Base-by-base conservation (phyloP, 2,797 vertebrate genomes). In the Xiphophorus birchmanni region DNA sequence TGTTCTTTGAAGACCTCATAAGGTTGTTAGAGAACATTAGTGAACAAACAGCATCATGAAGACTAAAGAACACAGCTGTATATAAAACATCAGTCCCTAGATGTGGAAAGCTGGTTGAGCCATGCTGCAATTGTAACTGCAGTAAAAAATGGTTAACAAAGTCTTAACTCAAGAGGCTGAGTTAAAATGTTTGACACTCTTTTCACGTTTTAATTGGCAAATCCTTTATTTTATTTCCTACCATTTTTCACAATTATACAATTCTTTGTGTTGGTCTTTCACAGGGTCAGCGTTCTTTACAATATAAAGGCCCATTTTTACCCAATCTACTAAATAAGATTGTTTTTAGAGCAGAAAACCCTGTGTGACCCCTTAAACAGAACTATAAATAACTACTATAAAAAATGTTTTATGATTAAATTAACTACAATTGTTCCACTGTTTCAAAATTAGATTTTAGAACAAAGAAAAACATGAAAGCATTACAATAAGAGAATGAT, bases 11-110 rank as follows among this genome's bases (percentile, higher is more conserved):
- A 67, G 63, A 26, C 17, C 63, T 37, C 63, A 67, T 18, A 37
- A 35, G 63, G 15, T 67, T 67, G 63, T 67, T 67, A 40, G 63
- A 40, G 63, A 67, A 40, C 63, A 67, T 67, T 67, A 67, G 17
- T 40, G 63, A 67, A 67, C 63, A 67, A 40, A 67, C 63, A 67
- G 63, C 63, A 29, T 75, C 35, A 67, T 67, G 63, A 40, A 67
- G 35, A 37, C 18, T 2, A 67, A 67, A 40, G 63, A 67, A 37
- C 32, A 67, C 63, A 67, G 63, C 35, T 37, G 63, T 35, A 63
- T 63, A 63, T 32, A 63, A 63, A 63, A 63, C 32, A 32, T 63
- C 60, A 35, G 60, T 35, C 29, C 32, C 60, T 63, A 21, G 35
- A 67, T 67, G 32, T 37, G 32, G 32, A 69, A 40, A 23, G 18